Evolutionary conservation across 1,140 invertebrate genomes (phyloP).

Genomic region (Diabrotica virgifera): DNA sequence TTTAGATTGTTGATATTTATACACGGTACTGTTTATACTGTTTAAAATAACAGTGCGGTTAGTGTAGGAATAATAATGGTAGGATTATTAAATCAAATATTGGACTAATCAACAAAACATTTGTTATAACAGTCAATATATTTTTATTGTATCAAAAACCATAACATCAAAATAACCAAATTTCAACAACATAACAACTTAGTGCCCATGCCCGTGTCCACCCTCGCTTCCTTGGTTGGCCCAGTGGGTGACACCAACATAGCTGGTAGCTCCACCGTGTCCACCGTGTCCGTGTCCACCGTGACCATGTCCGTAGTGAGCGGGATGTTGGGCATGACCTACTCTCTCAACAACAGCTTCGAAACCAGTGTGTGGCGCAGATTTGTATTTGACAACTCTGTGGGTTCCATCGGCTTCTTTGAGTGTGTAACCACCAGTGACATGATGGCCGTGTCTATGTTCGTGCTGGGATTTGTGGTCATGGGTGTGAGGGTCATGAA

Average conservation of each 20-base stretch:
- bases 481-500: conserved; percentile 51
- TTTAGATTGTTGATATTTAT: too few relatives aligned
- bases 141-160: too few relatives aligned
- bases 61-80: too few relatives aligned
- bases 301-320: neutral
- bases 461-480: conserved; percentile 52
- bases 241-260: conserved; percentile 29
- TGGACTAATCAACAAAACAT: too few relatives aligned
- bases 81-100: too few relatives aligned
- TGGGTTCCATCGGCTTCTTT: conserved; percentile 50
- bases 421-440: conserved; percentile 49
- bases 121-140: too few relatives aligned
- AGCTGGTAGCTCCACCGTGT: conserved; percentile 18
- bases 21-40: too few relatives aligned
- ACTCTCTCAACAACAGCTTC: conserved; percentile 33
- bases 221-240: conserved; percentile 15
- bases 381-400: conserved; percentile 49
- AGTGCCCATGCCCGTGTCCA: neutral
- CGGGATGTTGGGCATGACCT: conserved; percentile 10
- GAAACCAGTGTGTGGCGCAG: conserved; percentile 46
- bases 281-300: conserved; percentile 19
- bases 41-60: too few relatives aligned
- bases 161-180: too few relatives aligned
- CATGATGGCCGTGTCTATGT: conserved; percentile 49
- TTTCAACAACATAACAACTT: too few relatives aligned